phyloP scores from a whole-genome alignment of 2,113 vertebrate species.

The Macaca fascicularis region T2T-MFA8v1.1 NC_088377.1:114478001-114478500 shows the following conservation, averaged over 20 bases:
- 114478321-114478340: no score
- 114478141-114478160: neutral
- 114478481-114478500: no score
- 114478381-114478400: no score
- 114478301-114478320: no score
- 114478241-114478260: no score
- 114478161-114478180: constrained; percentile 33
- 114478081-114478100: constrained; percentile 30
- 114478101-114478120: neutral
- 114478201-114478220: constrained; percentile 27
- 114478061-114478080: neutral
- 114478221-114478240: neutral
- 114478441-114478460: no score
- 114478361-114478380: no score
- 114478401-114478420: no score
- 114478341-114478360: no score
- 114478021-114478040: neutral
- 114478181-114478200: neutral
- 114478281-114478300: neutral
- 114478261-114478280: neutral
- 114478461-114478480: no score
- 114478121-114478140: neutral
- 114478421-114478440: no score
- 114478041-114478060: constrained; percentile 18
- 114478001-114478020: neutral